Evolutionary conservation across 1,140 invertebrate genomes (phyloP).

Genomic region (Thrips palmi): DNA sequence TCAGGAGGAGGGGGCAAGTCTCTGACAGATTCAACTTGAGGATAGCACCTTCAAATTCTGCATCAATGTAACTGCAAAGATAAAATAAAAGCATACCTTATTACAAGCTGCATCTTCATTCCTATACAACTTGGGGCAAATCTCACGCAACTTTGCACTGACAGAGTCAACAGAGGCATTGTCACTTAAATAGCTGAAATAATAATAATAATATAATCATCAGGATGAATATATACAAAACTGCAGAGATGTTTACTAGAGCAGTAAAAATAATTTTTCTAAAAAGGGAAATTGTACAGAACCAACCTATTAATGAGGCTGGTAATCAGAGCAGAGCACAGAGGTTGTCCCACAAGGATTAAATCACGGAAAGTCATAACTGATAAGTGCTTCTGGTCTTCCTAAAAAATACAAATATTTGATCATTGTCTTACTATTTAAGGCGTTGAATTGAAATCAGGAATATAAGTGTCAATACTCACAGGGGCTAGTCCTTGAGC

Average conservation of each 20-base stretch:
- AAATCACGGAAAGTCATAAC: slow-evolving; percentile 58
- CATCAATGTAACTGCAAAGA: neutral
- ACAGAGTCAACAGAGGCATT: slow-evolving; percentile 87
- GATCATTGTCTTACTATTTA: slow-evolving; percentile 3
- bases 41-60: neutral
- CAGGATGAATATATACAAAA: neutral
- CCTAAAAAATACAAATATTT: slow-evolving; percentile 22
- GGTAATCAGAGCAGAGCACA: slow-evolving; percentile 53
- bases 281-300: slow-evolving; percentile 11
- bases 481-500: slow-evolving; percentile 34
- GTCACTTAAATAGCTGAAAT: slow-evolving; percentile 67
- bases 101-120: slow-evolving; percentile 90
- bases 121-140: slow-evolving; percentile 86
- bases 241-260: neutral
- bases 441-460: neutral
- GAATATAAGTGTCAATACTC: neutral
- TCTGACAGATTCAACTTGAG: neutral
- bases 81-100: slow-evolving; percentile 37
- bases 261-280: neutral
- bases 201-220: slow-evolving; percentile 11
- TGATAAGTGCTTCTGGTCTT: slow-evolving; percentile 39
- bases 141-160: slow-evolving; percentile 66
- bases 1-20: neutral
- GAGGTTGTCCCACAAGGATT: slow-evolving; percentile 64
- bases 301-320: slow-evolving; percentile 49